Evolutionary conservation across 1,140 invertebrate species (phyloP), one percentile per base, ranked within the genome.

Genomic region (Trialeurodes vaporariorum): DNA sequence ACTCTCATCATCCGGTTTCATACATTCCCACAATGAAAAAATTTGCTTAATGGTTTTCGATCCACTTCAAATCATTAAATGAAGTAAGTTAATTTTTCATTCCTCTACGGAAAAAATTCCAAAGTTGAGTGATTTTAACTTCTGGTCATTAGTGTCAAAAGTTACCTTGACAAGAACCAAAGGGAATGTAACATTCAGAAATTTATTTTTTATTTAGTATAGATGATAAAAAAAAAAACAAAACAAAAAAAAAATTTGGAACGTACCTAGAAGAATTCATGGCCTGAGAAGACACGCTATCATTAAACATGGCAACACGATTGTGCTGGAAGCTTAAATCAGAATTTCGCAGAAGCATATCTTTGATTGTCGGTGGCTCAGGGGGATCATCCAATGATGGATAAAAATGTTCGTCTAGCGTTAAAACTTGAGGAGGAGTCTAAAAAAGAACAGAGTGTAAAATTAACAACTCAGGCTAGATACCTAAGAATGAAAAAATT

Each of bases 391-490:
- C 86, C 68, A 84, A 84, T 24, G 86, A 81, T 23, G 90, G 90
- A 77, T 90, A 92, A 70, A 85, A 86, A 77, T 92, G 89, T 75
- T 90, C 86, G 70, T 90, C 88, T 34, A 93, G 78, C 11, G 89
- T 92, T 40, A 93, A 85, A n/a, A 87, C 83, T 75, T 89, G 81
- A 27, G 91, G 91, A 13, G 90, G 90, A 60, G 90, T 91, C 77
- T 88, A 67, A 27, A 77, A 72, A 23, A n/a, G n/a, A n/a, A n/a
- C n/a, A n/a, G n/a, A n/a, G n/a, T 23, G 12, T 24, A 66, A 66
- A 65, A 13, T 24, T 21, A 25, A 9, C 9, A 64, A 2, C 5
- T 26, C 60, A 9, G 60, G 2, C 13, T 9, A 27, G 23, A 64
- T 26, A 1, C 34, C 27, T 49, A 17, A 49, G 26, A 65, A 65